A percentile compares a stretch with the other conserved stretches of the same genome.
phyloP scores from a whole-genome alignment of 2,113 vertebrate genomes.

The Nerophis lumbriciformis region DNA sequence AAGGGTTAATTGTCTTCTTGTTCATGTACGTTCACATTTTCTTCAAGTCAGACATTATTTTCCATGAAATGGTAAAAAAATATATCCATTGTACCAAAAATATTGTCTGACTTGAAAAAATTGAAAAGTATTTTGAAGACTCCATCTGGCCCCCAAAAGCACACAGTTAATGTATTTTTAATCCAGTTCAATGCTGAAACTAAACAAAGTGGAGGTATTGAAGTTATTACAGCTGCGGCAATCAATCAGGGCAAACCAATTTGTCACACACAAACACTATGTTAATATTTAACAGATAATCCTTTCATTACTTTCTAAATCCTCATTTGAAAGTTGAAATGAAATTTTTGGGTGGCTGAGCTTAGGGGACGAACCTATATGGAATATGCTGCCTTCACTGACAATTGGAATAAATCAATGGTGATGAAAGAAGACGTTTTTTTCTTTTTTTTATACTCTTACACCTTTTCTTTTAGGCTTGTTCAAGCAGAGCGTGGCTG shows the following conservation, averaged over 20 bases:
- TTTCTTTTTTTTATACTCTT: not conserved
- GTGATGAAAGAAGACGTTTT: constrained; percentile 26
- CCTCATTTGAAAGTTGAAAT: constrained; percentile 51
- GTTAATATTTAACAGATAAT: constrained; percentile 48
- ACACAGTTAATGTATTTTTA: constrained; percentile 7
- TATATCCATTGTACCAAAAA: too few relatives aligned
- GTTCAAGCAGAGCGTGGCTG: not conserved
- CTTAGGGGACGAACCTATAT: constrained; percentile 27
- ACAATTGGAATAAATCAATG: constrained; percentile 54
- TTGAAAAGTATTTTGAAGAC: not conserved
- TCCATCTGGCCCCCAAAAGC: too few relatives aligned
- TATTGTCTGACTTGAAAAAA: too few relatives aligned
- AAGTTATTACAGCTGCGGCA: constrained; percentile 44
- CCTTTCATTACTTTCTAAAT: constrained; percentile 31
- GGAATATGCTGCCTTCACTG: constrained; percentile 46
- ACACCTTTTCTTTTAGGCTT: not conserved
- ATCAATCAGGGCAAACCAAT: constrained; percentile 41
- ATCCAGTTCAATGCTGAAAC: constrained; percentile 32
- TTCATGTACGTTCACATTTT: too few relatives aligned
- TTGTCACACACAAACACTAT: constrained; percentile 8
- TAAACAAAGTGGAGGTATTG: constrained; percentile 31
- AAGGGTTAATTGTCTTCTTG: not conserved
- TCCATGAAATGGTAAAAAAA: too few relatives aligned
- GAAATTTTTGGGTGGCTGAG: constrained; percentile 37
- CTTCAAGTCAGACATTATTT: too few relatives aligned